Conservation (phyloP, 2,888 invertebrate genomes). For the Galerucella nymphaeae region DNA sequence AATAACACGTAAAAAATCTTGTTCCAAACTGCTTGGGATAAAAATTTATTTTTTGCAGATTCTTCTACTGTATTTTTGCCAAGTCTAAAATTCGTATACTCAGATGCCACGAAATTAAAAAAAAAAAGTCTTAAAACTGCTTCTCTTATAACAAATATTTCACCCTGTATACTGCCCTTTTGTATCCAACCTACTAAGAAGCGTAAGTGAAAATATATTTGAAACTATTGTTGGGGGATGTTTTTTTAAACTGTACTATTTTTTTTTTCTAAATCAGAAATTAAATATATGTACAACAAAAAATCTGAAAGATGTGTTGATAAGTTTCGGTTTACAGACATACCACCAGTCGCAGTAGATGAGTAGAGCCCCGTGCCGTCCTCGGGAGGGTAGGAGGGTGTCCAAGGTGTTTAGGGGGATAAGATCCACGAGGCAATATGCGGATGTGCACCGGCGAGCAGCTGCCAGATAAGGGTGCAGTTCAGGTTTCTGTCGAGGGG, state of each 20-base stretch:
- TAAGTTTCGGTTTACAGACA: slow-evolving; percentile 48
- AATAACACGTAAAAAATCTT: too few relatives aligned
- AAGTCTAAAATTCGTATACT: too few relatives aligned
- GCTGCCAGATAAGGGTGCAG: slow-evolving; percentile 49
- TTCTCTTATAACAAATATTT: too few relatives aligned
- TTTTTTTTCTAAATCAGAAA: slow-evolving; percentile 24
- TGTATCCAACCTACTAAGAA: too few relatives aligned
- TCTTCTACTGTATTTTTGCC: too few relatives aligned
- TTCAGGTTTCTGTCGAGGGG: slow-evolving; percentile 49
- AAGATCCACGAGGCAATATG: slow-evolving; percentile 47
- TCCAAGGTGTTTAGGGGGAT: slow-evolving; percentile 49
- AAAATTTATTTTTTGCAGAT: too few relatives aligned
- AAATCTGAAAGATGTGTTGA: slow-evolving; percentile 52
- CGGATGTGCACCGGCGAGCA: slow-evolving; percentile 52
- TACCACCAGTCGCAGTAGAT: slow-evolving; percentile 37
- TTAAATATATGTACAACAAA: slow-evolving; percentile 33
- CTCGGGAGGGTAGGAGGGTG: slow-evolving; percentile 34
- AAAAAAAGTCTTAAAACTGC: too few relatives aligned
- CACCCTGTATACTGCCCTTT: too few relatives aligned
- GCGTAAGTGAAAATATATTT: background rate
- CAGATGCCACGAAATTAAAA: too few relatives aligned
- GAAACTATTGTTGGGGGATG: background rate
- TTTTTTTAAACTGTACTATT: background rate
- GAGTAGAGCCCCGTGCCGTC: slow-evolving; percentile 32
- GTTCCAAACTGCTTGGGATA: too few relatives aligned